Conservation (phyloP, 2,888 invertebrate species). For the Crossocerus cetratus region DNA sequence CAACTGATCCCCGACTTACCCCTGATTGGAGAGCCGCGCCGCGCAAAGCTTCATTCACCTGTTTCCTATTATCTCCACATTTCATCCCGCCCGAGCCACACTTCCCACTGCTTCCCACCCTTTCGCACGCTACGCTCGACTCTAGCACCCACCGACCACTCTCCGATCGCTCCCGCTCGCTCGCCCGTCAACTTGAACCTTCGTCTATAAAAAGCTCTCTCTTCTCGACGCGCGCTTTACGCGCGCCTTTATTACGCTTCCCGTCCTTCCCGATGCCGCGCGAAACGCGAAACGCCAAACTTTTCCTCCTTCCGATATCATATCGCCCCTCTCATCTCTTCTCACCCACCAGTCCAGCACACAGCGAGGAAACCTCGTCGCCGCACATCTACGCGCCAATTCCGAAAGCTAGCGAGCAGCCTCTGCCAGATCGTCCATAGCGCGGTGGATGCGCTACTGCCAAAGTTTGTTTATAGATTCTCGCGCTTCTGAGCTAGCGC, state of each 20-base stretch:
- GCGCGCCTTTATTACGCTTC: neutral
- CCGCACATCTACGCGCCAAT: no score
- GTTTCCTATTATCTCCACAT: constrained; percentile 45
- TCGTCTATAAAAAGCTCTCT: constrained; percentile 1
- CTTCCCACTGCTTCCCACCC: neutral
- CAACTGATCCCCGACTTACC: constrained; percentile 34
- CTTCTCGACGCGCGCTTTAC: neutral
- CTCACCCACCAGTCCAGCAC: neutral
- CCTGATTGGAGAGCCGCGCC: constrained; percentile 46
- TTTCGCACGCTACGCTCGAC: no score
- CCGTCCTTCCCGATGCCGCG: neutral
- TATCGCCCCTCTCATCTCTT: neutral
- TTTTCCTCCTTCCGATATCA: neutral
- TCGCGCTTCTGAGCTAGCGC: no score
- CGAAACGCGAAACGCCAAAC: neutral
- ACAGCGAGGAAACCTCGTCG: neutral
- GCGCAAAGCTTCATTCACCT: constrained; percentile 49
- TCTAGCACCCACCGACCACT: no score
- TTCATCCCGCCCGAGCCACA: constrained; percentile 26
- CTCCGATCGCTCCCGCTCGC: neutral
- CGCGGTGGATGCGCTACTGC: no score
- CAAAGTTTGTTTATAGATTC: no score
- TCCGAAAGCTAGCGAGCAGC: no score
- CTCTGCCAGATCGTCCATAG: no score
- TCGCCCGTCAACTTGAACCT: no score